Conservation (phyloP, 2,888 invertebrate species). For the Rapana venosa region DNA sequence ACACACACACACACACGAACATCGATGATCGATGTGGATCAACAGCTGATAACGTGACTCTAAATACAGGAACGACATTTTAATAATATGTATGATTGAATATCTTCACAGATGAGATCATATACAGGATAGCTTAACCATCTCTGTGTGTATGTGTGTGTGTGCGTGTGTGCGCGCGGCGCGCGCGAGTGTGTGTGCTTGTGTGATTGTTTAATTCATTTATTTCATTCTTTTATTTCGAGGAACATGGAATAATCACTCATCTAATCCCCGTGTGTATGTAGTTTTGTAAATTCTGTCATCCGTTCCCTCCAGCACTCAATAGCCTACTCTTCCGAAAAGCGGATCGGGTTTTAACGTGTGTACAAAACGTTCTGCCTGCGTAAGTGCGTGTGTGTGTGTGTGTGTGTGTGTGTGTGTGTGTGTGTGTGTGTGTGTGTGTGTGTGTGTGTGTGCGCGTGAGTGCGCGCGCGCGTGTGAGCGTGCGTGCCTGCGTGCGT, state of each 20-base stretch:
- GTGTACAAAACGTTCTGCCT: too few species aligned
- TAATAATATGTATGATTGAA: not conserved
- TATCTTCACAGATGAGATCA: not conserved
- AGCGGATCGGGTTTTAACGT: too few species aligned
- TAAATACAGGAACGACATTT: not conserved
- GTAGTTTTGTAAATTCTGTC: not conserved
- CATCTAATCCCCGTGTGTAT: not conserved
- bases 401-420: not conserved
- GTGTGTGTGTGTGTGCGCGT: not conserved
- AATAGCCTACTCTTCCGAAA: too few species aligned
- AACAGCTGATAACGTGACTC: not conserved
- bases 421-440: constrained; percentile 1
- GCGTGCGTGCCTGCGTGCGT: not conserved
- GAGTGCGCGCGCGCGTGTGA: not conserved
- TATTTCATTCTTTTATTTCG: too few species aligned
- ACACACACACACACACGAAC: too few species aligned
- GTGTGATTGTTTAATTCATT: too few species aligned
- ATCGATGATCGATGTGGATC: too few species aligned
- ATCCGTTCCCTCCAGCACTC: too few species aligned
- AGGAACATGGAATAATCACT: too few species aligned
- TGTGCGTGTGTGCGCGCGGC: not conserved
- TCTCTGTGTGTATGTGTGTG: not conserved
- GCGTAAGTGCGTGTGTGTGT: not conserved
- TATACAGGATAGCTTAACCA: not conserved
- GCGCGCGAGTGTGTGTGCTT: too few species aligned